phyloP scores from a whole-genome alignment of 1,140 invertebrate genomes.

The Periplaneta americana region DNA sequence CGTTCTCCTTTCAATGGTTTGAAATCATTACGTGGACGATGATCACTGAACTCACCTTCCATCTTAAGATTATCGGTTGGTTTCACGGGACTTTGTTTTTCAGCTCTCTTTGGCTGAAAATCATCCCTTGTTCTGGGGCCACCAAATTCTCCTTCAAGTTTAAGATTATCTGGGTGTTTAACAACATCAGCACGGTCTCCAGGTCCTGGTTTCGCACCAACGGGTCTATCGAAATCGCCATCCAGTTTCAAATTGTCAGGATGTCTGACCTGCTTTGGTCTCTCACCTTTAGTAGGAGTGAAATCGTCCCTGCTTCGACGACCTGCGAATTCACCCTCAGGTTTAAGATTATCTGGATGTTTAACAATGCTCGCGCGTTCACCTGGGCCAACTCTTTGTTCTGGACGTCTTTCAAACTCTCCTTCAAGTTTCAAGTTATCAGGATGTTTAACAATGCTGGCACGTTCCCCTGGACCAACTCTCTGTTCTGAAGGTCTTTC shows the following conservation, averaged over 20 bases:
- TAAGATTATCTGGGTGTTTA: slow-evolving; percentile 43
- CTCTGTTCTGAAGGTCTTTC: slow-evolving; percentile 29
- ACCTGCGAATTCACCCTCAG: slow-evolving; percentile 52
- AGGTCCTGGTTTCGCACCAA: slow-evolving; percentile 30
- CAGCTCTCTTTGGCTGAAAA: slow-evolving; percentile 31
- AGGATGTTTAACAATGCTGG: slow-evolving; percentile 30
- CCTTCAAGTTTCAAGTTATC: slow-evolving; percentile 50
- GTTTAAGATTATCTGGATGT: slow-evolving; percentile 26
- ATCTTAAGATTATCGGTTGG: slow-evolving; percentile 44
- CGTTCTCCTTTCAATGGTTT: slow-evolving; percentile 23
- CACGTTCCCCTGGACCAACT: slow-evolving; percentile 41
- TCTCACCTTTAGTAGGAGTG: slow-evolving; percentile 42
- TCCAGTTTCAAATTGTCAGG: slow-evolving; percentile 50
- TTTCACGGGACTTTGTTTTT: slow-evolving; percentile 25
- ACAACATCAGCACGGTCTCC: slow-evolving; percentile 47
- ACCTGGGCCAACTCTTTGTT: not conserved
- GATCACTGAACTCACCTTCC: slow-evolving; percentile 49
- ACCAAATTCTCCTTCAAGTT: slow-evolving; percentile 49
- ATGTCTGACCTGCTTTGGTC: slow-evolving; percentile 38
- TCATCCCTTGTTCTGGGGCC: slow-evolving; percentile 34
- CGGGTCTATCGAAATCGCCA: slow-evolving; percentile 44
- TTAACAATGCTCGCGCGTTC: slow-evolving; percentile 14
- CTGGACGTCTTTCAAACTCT: slow-evolving; percentile 35
- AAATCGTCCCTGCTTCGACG: slow-evolving; percentile 36
- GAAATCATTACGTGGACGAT: slow-evolving; percentile 13